A percentile compares a stretch with the other conserved stretches of the same genome.
Conservation (phyloP, 2,888 invertebrate genomes). For the Lasioglossum oenotherae region DNA sequence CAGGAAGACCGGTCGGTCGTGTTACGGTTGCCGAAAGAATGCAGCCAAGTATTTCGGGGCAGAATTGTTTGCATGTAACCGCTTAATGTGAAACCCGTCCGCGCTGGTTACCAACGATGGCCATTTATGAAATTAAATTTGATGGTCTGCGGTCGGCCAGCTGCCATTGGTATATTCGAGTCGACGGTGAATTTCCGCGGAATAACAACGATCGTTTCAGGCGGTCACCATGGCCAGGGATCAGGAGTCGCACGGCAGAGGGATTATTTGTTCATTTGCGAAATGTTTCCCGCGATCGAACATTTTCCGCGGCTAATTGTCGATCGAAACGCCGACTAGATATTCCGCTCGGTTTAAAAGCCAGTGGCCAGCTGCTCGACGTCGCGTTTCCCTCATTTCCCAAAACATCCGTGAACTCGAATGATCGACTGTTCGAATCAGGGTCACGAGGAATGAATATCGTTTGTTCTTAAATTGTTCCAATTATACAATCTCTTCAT, state of each 20-base stretch:
- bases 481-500: too few species aligned
- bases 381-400: neutral
- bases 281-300: constrained; percentile 34
- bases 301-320: constrained; percentile 32
- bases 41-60: constrained; percentile 39
- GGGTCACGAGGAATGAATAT: neutral
- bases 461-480: neutral
- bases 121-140: constrained; percentile 76
- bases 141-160: constrained; percentile 65
- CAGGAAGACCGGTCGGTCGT: constrained; percentile 1
- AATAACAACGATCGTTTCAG: constrained; percentile 54
- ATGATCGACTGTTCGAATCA: neutral
- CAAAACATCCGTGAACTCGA: neutral
- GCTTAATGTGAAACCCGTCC: constrained; percentile 43
- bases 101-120: constrained; percentile 57
- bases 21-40: constrained; percentile 31
- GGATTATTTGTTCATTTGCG: constrained; percentile 57
- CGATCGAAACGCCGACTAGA: constrained; percentile 22
- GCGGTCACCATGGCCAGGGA: constrained; percentile 27
- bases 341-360: constrained; percentile 14
- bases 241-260: constrained; percentile 31
- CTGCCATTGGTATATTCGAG: constrained; percentile 44
- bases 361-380: neutral
- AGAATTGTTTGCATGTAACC: constrained; percentile 53
- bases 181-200: constrained; percentile 54